Evolutionary conservation across 2,113 vertebrate genomes (phyloP).

Genomic region (Empidonax alnorum): DNA sequence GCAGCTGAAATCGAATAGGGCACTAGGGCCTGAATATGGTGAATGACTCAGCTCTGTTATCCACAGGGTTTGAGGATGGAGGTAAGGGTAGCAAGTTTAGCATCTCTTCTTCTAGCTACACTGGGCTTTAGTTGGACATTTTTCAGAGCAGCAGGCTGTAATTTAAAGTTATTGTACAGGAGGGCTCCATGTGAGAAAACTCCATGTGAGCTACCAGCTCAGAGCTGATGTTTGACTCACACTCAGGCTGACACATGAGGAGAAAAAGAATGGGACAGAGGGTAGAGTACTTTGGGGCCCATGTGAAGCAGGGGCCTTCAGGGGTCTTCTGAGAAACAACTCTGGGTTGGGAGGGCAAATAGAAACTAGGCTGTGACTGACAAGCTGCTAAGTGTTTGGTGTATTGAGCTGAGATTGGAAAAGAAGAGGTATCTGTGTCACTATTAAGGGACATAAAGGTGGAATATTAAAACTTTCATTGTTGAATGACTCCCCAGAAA

Average conservation of each 20-base stretch:
- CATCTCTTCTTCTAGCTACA: neutral
- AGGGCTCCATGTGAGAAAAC: neutral
- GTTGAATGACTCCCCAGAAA: neutral
- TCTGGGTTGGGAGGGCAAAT: neutral
- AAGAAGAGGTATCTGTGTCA: neutral
- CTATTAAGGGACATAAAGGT: neutral
- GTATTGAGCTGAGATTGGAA: neutral
- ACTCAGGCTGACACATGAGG: neutral
- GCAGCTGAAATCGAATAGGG: neutral
- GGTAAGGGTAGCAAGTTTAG: neutral
- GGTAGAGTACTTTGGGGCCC: neutral
- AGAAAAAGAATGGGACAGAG: neutral
- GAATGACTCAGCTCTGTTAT: neutral
- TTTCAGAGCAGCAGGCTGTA: accelerated
- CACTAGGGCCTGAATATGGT: neutral
- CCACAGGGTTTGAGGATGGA: neutral
- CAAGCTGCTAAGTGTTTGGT: neutral
- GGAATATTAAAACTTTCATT: neutral
- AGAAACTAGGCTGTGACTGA: neutral
- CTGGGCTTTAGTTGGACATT: neutral
- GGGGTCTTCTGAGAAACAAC: neutral
- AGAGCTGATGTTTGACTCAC: neutral
- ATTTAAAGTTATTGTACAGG: neutral
- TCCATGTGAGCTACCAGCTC: neutral
- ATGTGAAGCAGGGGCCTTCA: neutral